Percentiles rank a stretch among this genome's conserved stretches.
Evolutionary conservation across 2,888 invertebrate genomes (phyloP).

Genomic region (Oxystoma pomonae): DNA sequence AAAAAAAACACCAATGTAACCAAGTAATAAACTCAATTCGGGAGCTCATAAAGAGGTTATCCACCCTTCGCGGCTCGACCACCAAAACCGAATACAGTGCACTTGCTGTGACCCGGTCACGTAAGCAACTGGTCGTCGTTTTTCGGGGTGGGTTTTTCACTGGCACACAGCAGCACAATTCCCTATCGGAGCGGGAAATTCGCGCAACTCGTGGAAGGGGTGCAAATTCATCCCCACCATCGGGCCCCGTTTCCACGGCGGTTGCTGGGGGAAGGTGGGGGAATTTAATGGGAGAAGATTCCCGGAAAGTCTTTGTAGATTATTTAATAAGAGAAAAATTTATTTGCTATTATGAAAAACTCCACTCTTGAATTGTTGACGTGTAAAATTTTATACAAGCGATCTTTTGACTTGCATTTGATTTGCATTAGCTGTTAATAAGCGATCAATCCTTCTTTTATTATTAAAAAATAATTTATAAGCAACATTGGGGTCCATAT

Average conservation of each 20-base stretch:
- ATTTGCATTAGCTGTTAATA: too few species aligned
- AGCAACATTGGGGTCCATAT: too few species aligned
- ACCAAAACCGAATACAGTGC: neutral
- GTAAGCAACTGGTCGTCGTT: neutral
- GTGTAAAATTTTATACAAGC: too few species aligned
- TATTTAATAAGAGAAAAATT: too few species aligned
- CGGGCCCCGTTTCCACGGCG: neutral
- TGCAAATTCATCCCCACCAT: neutral
- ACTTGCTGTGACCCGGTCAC: neutral
- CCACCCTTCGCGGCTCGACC: neutral
- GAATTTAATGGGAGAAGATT: neutral
- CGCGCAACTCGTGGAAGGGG: neutral
- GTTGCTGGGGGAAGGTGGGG: neutral
- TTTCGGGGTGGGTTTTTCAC: conserved; percentile 3
- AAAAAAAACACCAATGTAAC: too few species aligned
- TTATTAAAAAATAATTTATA: too few species aligned
- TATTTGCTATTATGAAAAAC: too few species aligned
- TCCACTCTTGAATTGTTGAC: too few species aligned
- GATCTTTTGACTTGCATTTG: too few species aligned
- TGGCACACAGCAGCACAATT: too few species aligned
- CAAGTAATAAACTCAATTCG: too few species aligned
- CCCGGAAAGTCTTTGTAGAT: neutral
- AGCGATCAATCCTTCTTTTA: too few species aligned
- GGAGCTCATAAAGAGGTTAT: neutral
- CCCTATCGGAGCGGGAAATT: neutral